Evolutionary conservation across 2,113 vertebrate species (phyloP), one percentile per base, ranked within the genome.

Genomic region (Furnarius figulus): DNA sequence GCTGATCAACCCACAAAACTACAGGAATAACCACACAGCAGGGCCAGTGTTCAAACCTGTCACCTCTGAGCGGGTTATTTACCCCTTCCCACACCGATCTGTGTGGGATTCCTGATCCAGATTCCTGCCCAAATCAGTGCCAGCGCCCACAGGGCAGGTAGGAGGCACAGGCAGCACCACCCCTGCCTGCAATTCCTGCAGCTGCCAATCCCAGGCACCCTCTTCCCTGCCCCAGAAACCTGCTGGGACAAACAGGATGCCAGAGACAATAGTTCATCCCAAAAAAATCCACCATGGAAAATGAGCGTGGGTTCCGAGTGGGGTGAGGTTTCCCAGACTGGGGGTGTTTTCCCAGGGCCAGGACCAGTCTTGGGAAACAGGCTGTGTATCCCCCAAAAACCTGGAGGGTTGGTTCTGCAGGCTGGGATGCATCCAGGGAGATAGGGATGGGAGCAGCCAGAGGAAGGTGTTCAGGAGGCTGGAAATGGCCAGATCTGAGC

Each of bases 361-460:
- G 52, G 27, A 28, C 14, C 28, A 30, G 52, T 9, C 33, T 14
- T 58, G 58, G 31, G 58, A 20, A 14, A 6, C 1, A 8, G 8
- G 22, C 25, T 63, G 3, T 28, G 58, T 1, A 1, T 9, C 20
- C 24, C 62, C 40, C 15, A 11, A 5, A 1, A 56, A 12, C 4
- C 35, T 1, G 0, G 24, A 17, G 8, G 12, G 7, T 37, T 12
- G 2, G 0, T 0, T 1, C 15, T 24, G 19, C 0, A 0, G 50
- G 49, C 14, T 2, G 40, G 35, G 40, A 13, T 24, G 30, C 59
- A 11, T 2, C 40, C 65, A 31, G 14, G 35, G 33, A 21, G 37
- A 44, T 53, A 20, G 18, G 42, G 27, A 5, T 9, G 0, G 0
- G 19, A 47, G 23, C 3, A 0, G 12, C 42, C 33, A 6, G 33